These are phyloP conservation scores for Zaprionus obscuricornis DNA, from an alignment of 2,888 invertebrate genomes.

Conservation along the genomic window DNA sequence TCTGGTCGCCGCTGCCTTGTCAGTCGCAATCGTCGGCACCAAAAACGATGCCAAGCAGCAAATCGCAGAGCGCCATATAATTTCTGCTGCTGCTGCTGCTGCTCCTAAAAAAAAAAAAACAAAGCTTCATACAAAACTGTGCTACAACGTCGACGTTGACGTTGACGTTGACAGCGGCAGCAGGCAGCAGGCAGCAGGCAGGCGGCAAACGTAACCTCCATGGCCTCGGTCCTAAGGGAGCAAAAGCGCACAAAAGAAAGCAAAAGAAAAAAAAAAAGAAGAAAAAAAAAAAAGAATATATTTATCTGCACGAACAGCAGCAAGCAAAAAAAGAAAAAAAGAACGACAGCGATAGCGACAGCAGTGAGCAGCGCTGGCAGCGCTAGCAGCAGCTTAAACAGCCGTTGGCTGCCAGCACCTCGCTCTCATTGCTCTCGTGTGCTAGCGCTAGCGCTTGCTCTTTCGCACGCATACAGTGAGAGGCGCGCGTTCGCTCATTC, in stretches of 20 bases:
- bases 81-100: too few relatives aligned
- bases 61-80: conserved; percentile 62
- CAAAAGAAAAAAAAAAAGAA: conserved; percentile 1
- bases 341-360: conserved; percentile 1
- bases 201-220: conserved; percentile 42
- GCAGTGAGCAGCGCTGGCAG: conserved; percentile 7
- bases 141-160: conserved; percentile 25
- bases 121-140: conserved; percentile 42
- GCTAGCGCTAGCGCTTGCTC: too few relatives aligned
- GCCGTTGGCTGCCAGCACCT: conserved; percentile 32
- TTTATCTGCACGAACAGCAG: too few relatives aligned
- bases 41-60: conserved; percentile 49
- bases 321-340: conserved; percentile 3
- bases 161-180: conserved; percentile 22
- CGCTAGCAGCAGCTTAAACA: conserved; percentile 8
- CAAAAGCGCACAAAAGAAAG: not conserved
- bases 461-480: too few relatives aligned
- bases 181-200: too few relatives aligned
- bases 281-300: conserved; percentile 5
- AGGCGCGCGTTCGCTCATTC: too few relatives aligned
- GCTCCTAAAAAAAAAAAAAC: conserved; percentile 55
- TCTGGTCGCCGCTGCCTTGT: conserved; percentile 28
- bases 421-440: too few relatives aligned
- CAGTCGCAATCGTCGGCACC: conserved; percentile 40
- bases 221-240: conserved; percentile 42